These are phyloP conservation scores for Ivindomyrus marchei DNA, from an alignment of 2,113 vertebrate species.

Conservation along the genomic window DNA sequence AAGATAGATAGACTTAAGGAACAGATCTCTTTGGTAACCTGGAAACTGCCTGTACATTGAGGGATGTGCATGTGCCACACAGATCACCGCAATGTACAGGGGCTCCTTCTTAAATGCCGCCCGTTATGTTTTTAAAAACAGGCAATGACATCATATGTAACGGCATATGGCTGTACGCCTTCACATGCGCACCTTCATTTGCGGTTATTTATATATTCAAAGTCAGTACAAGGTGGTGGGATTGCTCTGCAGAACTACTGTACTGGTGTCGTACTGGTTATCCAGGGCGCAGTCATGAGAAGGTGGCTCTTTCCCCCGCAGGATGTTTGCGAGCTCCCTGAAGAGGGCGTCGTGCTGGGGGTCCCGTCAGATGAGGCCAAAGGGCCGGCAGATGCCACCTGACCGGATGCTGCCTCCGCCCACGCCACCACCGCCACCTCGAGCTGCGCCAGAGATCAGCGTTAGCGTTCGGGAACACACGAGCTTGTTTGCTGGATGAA, in stretches of 20 bases:
- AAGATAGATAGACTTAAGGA: neutral
- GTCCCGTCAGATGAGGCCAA: constrained; percentile 31
- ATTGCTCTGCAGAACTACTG: neutral
- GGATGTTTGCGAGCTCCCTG: constrained; percentile 45
- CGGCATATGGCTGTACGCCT: neutral
- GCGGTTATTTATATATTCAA: neutral
- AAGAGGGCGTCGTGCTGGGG: constrained; percentile 32
- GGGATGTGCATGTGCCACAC: neutral
- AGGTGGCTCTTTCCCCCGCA: constrained; percentile 18
- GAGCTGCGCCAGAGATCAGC: neutral
- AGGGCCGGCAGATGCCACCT: constrained; percentile 34
- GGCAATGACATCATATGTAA: neutral
- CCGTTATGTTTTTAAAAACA: neutral
- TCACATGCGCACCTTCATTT: neutral
- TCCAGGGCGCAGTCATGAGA: neutral
- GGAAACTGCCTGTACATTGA: neutral
- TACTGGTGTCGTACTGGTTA: neutral
- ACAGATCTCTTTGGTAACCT: neutral
- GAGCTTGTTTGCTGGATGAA: neutral
- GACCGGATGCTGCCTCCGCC: constrained; percentile 33
- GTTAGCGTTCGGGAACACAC: neutral
- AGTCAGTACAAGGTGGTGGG: neutral
- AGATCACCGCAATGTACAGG: neutral
- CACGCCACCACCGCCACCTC: neutral
- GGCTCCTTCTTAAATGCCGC: neutral